These are phyloP conservation scores for Pediacus dermestoides DNA, from an alignment of 2,888 invertebrate genomes.

Conservation along the genomic window DNA sequence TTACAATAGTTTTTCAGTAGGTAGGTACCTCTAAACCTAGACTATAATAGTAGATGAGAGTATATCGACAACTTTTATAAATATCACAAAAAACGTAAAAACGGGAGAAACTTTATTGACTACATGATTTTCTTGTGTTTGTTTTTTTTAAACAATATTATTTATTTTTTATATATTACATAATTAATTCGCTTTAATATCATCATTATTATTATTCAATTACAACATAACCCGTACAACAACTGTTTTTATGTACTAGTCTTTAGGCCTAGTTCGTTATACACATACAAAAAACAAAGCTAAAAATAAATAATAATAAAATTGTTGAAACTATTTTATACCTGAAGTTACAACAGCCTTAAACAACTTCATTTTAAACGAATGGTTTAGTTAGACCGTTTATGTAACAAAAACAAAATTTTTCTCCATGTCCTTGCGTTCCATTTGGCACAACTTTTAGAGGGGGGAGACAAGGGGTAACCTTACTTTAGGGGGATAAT, in stretches of 20 bases:
- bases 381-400: no score
- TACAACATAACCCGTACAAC: constrained; percentile 14
- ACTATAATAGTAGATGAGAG: constrained; percentile 32
- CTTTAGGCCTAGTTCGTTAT: constrained; percentile 26
- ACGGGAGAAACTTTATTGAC: constrained; percentile 36
- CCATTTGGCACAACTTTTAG: no score
- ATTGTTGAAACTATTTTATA: constrained; percentile 21
- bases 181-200: no score
- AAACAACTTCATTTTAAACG: no score
- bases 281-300: constrained; percentile 18
- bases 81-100: constrained; percentile 38
- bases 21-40: constrained; percentile 29
- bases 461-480: no score
- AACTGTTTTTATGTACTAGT: constrained; percentile 10
- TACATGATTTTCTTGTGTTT: constrained; percentile 29
- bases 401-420: no score
- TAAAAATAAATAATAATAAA: constrained; percentile 12
- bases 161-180: constrained; percentile 1
- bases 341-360: constrained; percentile 19
- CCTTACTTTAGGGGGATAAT: constrained; percentile 18
- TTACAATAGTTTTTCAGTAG: no score
- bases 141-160: constrained; percentile 12
- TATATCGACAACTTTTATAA: constrained; percentile 33
- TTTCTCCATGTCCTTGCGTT: no score
- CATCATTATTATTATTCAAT: constrained; percentile 27